phyloP scores from a whole-genome alignment of 2,113 vertebrate species.

The Thamnophis sirtalis region DNA sequence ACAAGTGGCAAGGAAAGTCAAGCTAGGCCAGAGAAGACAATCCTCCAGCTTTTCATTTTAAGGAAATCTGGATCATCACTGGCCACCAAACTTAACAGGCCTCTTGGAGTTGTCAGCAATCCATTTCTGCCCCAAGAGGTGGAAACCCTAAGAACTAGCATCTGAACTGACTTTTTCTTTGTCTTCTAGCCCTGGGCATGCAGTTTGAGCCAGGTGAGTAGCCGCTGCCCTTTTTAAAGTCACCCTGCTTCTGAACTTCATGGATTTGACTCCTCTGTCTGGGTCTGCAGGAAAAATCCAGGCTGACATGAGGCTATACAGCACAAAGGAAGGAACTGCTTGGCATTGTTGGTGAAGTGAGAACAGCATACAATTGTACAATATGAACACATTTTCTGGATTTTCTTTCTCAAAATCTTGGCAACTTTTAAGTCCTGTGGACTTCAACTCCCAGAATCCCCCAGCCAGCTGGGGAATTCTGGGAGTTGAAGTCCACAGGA shows the following conservation, averaged over 20 bases:
- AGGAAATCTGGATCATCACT: background rate
- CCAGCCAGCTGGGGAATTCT: too few relatives aligned
- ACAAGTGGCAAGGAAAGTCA: background rate
- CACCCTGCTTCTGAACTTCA: background rate
- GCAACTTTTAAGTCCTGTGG: too few relatives aligned
- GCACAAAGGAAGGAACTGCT: background rate
- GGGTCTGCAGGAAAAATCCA: background rate
- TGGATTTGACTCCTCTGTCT: background rate
- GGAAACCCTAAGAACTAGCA: background rate
- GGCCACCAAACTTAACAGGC: background rate
- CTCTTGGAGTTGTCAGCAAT: background rate
- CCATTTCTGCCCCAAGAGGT: background rate
- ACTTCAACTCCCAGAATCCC: too few relatives aligned
- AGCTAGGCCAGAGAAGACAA: background rate
- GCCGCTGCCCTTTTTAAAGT: background rate
- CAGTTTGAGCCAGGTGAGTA: background rate
- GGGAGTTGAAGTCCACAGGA: too few relatives aligned
- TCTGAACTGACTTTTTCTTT: background rate
- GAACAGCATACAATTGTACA: background rate
- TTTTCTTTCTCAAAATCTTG: background rate
- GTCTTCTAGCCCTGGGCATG: background rate
- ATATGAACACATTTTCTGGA: background rate
- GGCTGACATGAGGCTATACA: background rate
- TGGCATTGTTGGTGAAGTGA: background rate
- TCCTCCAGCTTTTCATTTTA: background rate